Base-by-base conservation (phyloP, 2,113 vertebrate species). In the Lophura nycthemera region DNA sequence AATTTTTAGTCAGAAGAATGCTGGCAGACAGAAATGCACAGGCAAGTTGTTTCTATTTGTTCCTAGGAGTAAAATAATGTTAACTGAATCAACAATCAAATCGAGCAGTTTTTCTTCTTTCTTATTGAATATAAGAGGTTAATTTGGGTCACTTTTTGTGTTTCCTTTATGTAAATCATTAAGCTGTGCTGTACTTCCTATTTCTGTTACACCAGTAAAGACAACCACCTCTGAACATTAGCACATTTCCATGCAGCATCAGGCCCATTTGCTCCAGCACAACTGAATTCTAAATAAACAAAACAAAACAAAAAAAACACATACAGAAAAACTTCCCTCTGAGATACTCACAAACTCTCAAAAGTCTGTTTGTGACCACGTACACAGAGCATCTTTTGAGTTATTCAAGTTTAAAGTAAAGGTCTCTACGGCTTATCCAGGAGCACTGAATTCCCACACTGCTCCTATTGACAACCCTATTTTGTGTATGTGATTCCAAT, bases 381-480 rank as follows among this genome's bases (percentile, higher is more conserved):
- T 69, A 71, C 2, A 36, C 75, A 32, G 75, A 5, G 13, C n/a
- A 19, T 4, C 74, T 69, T 86, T 43, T 21, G n/a, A 79, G 86
- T 65, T 54, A 36, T 43, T 38, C 2, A 4, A 5, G 3, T 86
- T 93, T 72, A 70, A 92, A 91, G 65, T 72, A 74, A 83, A 88
- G 72, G 57, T 61, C 83, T 64, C 61, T 27, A 17, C 19, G 61
- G 38, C 38, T 64, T 89, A 32, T 74, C 70, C 70, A 38, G 75
- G 82, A 91, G 70, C 18, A 6, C 43, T 84, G 32, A 45, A 82
- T 92, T 95, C 91, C 90, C 66, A 61, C 76, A 17, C 66, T 67
- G 75, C 69, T 85, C 76, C 79, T 88, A 87, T 18, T 73, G 91
- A 92, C 95, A 95, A 90, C 80, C 88, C 90, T 84, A 90, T 63